phyloP scores from a whole-genome alignment of 2,797 vertebrate genomes.

The Rhinoraja longicauda region DNA sequence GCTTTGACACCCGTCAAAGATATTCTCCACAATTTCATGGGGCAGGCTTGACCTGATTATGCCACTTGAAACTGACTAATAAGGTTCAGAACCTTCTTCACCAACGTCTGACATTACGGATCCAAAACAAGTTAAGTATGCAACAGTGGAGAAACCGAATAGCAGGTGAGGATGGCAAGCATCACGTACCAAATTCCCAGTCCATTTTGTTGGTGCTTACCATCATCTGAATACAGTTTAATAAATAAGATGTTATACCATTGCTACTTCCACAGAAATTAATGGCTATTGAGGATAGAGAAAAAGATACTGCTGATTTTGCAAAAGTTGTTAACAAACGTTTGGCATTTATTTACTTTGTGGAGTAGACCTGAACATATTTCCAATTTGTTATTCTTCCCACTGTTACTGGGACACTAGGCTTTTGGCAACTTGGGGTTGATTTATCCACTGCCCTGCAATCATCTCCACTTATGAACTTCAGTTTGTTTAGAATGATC shows the following conservation, averaged over 20 bases:
- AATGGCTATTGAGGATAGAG: not conserved
- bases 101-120: no score
- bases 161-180: no score
- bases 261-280: not conserved
- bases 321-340: not conserved
- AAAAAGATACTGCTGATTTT: not conserved
- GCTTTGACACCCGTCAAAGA: no score
- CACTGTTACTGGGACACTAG: not conserved
- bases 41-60: no score
- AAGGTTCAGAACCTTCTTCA: no score
- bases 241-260: not conserved
- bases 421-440: conserved; percentile 1
- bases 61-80: no score
- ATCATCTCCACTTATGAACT: conserved; percentile 1
- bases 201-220: not conserved
- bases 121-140: no score
- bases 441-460: not conserved
- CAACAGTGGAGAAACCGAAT: no score
- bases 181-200: no score
- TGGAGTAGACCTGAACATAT: not conserved
- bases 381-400: not conserved
- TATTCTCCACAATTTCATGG: no score
- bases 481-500: not conserved
- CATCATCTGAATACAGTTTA: not conserved
- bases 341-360: not conserved